These are phyloP conservation scores for Agapornis roseicollis DNA, from an alignment of 2,113 vertebrate genomes.

Conservation along the genomic window DNA sequence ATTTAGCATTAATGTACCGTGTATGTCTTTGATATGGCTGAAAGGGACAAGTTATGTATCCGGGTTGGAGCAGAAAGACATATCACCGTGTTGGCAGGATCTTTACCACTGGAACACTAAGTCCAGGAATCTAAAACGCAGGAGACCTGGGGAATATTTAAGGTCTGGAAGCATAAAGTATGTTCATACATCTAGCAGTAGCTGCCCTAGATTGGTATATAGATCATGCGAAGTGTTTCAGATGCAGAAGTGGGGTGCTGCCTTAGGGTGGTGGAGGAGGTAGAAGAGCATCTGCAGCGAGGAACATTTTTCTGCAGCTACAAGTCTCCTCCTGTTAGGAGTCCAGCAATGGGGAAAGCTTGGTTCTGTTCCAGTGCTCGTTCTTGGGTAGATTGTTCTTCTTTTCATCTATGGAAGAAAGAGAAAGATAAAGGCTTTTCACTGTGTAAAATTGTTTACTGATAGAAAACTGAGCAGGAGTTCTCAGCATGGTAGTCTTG, in stretches of 20 bases:
- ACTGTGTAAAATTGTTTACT: neutral
- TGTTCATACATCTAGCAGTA: neutral
- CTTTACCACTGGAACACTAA: neutral
- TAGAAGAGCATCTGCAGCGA: neutral
- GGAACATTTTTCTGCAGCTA: neutral
- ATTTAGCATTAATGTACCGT: conserved; percentile 49
- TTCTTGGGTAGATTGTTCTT: neutral
- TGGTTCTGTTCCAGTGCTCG: neutral
- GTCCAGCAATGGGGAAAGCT: neutral
- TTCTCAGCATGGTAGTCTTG: neutral
- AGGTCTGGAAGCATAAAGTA: neutral
- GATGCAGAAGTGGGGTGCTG: neutral
- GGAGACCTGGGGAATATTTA: conserved; percentile 4
- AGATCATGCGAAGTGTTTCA: neutral
- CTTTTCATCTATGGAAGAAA: neutral
- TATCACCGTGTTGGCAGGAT: neutral
- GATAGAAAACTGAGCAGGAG: neutral
- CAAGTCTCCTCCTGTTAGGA: neutral
- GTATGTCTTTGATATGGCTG: conserved; percentile 27
- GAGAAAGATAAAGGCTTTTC: neutral
- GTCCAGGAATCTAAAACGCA: neutral
- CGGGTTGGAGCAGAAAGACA: conserved; percentile 1
- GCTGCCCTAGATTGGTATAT: neutral
- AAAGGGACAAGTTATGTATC: conserved; percentile 42
- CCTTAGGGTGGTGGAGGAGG: neutral